Conservation (phyloP, 2,888 invertebrate genomes). For the Nowickia ferox region DNA sequence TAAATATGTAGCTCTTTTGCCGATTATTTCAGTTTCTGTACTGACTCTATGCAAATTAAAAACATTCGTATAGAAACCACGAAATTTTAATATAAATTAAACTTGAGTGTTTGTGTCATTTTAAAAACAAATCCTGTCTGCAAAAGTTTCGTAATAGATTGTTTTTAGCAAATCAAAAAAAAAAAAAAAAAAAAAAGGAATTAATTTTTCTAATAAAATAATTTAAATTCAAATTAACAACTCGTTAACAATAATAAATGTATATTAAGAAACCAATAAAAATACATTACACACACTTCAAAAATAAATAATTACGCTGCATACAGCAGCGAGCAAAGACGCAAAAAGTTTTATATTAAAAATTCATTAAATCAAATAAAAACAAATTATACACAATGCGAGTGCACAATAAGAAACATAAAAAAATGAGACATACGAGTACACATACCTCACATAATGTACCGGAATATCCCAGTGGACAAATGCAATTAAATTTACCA, state of each 20-base stretch:
- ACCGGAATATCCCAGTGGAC: constrained; percentile 94
- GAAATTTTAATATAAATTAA: constrained; percentile 17
- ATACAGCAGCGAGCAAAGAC: constrained; percentile 1
- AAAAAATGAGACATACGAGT: not conserved
- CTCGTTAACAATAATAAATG: constrained; percentile 29
- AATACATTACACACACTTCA: constrained; percentile 9
- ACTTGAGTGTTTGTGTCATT: constrained; percentile 2
- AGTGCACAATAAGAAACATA: not conserved
- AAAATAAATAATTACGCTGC: constrained; percentile 15
- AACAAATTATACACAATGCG: constrained; percentile 52
- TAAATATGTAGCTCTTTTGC: too few species aligned
- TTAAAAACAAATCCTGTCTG: not conserved
- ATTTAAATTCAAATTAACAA: constrained; percentile 56
- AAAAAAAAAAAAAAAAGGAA: constrained; percentile 1
- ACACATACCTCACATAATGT: constrained; percentile 91
- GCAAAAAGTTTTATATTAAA: constrained; percentile 39
- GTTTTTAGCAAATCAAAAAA: not conserved
- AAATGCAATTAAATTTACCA: constrained; percentile 93
- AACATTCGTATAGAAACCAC: not conserved
- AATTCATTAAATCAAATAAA: constrained; percentile 60
- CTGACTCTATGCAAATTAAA: not conserved
- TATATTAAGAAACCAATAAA: constrained; percentile 36
- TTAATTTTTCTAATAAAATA: constrained; percentile 40
- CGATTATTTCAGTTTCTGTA: too few species aligned
- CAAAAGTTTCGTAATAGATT: not conserved